Evolutionary conservation across 2,797 vertebrate species (phyloP), one percentile per base, ranked within the genome.

Genomic region (Uromys caudimaculatus): DNA sequence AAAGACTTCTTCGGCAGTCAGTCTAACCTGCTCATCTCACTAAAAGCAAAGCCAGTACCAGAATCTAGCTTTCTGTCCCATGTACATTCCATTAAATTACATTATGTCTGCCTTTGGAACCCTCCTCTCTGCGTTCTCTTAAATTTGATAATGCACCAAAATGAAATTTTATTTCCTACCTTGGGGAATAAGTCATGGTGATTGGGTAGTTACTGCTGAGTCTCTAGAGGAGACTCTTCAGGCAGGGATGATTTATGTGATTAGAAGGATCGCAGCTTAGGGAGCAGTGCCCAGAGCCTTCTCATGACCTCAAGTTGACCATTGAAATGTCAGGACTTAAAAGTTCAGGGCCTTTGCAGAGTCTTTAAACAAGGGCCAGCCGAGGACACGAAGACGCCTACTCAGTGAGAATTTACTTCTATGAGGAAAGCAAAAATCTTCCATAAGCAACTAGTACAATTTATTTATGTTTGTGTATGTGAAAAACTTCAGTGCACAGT

Each of bases 361-460:
- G 84, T 41, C 24, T 56, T 67, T 71, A 75, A 91, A 69, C 47
- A 32, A 16, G 29, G 8, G 27, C 71, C 50, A 27, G 38, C 12
- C 13, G 27, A 32, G 47, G 41, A 84, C 89, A 81, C 29, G 69
- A 76, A 47, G 4, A 47, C 83, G 64, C 62, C 76, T 62, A 21
- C n/a, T 67, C n/a, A 17, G 41, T 75, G 47, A 90, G 58, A 9
- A n/a, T 69, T 93, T 76, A 14, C 71, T 91, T 83, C 44, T 29
- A 71, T 44, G 75, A 79, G 32, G 41, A 84, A 84, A 76, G 69
- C 50, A 69, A 90, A 67, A 86, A 44, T 54, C 35, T 92, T 64
- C 82, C 87, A 95, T 93, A 93, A 95, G 32, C 54, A 89, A 85
- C 93, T 94, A 71, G 71, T 95, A 8, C 29, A 90, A 44, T 95